A percentile compares a stretch with the other conserved stretches of the same genome.
These are phyloP conservation scores for Daubentonia madagascariensis DNA, from an alignment of 2,113 vertebrate species.

Conservation along the genomic window DNA sequence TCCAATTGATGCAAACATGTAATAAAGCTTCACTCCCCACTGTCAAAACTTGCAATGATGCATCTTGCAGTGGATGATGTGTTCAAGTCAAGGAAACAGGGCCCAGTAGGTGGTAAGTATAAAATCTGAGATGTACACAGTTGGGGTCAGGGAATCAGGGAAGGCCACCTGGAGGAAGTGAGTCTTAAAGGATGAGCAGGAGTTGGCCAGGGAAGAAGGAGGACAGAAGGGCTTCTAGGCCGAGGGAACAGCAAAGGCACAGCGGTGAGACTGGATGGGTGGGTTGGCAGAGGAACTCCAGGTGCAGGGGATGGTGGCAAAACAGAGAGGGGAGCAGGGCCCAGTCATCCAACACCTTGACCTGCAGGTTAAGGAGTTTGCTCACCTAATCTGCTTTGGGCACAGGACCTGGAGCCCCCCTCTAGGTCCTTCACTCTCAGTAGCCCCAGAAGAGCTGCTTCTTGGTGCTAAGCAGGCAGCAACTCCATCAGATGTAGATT, in stretches of 20 bases:
- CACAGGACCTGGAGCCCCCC: neutral
- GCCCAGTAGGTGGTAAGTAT: neutral
- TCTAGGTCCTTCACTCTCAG: neutral
- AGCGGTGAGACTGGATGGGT: neutral
- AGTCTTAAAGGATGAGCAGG: neutral
- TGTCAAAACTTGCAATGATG: neutral
- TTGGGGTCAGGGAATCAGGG: neutral
- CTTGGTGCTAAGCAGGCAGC: neutral
- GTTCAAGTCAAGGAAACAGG: neutral
- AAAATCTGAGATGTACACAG: neutral
- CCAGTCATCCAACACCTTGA: neutral
- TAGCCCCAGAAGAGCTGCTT: neutral
- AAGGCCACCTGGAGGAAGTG: neutral
- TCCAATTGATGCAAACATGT: neutral
- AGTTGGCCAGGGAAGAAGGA: neutral
- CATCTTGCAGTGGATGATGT: neutral
- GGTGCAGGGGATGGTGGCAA: neutral
- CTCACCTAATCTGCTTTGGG: neutral
- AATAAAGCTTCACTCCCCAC: neutral
- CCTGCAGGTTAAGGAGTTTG: neutral
- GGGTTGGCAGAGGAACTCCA: neutral
- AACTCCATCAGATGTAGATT: neutral
- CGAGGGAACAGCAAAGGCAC: neutral
- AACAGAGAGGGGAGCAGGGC: neutral
- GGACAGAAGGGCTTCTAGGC: neutral